These are phyloP conservation scores for Tangara arthus DNA, from an alignment of 2,797 vertebrate genomes.

Conservation along the genomic window DNA sequence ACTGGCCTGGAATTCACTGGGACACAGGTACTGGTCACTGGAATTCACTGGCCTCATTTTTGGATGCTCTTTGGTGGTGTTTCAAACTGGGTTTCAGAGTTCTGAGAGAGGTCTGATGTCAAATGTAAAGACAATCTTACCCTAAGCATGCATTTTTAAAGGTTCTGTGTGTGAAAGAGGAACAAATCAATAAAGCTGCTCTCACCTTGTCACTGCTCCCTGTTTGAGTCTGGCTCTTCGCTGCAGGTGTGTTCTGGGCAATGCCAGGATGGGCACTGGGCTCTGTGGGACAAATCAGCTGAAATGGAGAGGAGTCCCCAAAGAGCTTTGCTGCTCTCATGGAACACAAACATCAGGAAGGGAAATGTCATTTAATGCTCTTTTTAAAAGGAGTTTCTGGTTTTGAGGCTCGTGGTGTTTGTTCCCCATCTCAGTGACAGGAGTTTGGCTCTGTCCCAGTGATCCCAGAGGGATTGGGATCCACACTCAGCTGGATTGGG, in stretches of 20 bases:
- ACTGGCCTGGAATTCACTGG: no score
- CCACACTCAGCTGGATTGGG: not conserved
- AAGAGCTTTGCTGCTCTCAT: not conserved
- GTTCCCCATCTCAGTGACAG: not conserved
- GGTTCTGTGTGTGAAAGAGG: not conserved
- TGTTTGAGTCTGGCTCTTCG: not conserved
- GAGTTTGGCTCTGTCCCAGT: not conserved
- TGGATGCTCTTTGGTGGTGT: not conserved
- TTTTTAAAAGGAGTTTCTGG: not conserved
- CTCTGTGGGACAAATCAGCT: not conserved
- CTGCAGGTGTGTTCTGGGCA: not conserved
- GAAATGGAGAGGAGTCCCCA: not conserved
- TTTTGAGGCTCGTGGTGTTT: not conserved
- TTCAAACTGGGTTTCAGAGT: not conserved
- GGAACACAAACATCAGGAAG: not conserved
- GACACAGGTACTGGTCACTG: no score
- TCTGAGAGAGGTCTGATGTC: not conserved
- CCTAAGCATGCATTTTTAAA: constrained; percentile 7
- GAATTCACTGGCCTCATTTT: not conserved
- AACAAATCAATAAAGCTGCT: constrained; percentile 25
- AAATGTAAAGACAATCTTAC: not conserved
- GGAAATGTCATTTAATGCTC: not conserved
- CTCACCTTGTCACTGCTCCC: not conserved
- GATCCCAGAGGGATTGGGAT: not conserved
- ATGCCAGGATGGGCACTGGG: not conserved